Evolutionary conservation across 2,797 vertebrate species (phyloP).

Genomic region (Epinephelus awoara): DNA sequence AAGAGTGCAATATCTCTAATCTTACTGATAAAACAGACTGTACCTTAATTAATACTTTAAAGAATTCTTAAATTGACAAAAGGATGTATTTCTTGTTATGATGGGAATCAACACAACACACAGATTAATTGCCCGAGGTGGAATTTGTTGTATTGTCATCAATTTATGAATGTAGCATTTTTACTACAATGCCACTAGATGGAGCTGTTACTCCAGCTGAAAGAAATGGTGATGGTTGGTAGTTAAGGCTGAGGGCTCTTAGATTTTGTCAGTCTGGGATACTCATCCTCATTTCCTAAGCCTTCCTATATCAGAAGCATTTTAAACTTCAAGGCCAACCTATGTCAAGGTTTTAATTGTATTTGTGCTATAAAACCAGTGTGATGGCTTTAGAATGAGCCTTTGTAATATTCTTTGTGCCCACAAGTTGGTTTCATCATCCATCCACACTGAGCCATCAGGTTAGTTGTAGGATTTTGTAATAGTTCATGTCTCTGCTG

Average conservation of each 20-base stretch:
- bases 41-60: too few relatives aligned
- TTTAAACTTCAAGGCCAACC: not conserved
- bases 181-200: slow-evolving; percentile 45
- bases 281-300: not conserved
- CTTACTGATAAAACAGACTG: too few relatives aligned
- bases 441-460: not conserved
- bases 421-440: not conserved
- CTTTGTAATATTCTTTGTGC: not conserved
- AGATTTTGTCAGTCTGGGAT: not conserved
- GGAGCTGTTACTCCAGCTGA: slow-evolving; percentile 42
- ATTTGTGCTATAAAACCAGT: not conserved
- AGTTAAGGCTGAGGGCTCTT: not conserved
- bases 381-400: not conserved
- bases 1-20: too few relatives aligned
- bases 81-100: too few relatives aligned
- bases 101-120: too few relatives aligned
- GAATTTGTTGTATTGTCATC: too few relatives aligned
- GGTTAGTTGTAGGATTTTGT: not conserved
- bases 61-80: too few relatives aligned
- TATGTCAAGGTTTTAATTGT: not conserved
- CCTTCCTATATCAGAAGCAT: not conserved
- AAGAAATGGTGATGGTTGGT: not conserved
- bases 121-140: too few relatives aligned
- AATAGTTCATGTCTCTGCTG: not conserved
- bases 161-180: slow-evolving; percentile 10